Conservation (phyloP, 30 jellyfish, hydroid and myxozoan genomes). For the Rhopilema esculentum region DNA sequence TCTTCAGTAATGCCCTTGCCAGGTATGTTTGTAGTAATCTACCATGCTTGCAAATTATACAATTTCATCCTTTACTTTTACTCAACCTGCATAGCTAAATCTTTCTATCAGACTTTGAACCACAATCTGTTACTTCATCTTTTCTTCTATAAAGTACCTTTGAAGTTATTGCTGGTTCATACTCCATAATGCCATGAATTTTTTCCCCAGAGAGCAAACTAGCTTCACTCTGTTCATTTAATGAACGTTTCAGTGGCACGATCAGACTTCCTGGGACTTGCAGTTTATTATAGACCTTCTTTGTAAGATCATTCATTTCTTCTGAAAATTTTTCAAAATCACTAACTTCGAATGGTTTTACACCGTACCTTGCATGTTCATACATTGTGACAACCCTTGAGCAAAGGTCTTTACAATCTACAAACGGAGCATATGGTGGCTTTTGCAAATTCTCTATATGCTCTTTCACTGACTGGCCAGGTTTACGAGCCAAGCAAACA, state of each 20-base stretch:
- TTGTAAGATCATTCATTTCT: constrained; percentile 70
- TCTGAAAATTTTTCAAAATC: constrained; percentile 83
- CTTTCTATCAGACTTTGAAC: neutral
- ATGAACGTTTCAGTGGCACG: constrained; percentile 45
- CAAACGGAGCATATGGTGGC: constrained; percentile 98
- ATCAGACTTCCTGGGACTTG: constrained; percentile 95
- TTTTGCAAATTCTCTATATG: constrained; percentile 75
- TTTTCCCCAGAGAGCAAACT: constrained; percentile 53
- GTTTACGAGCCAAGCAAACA: constrained; percentile 91
- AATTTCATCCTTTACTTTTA: no score
- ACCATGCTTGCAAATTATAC: no score
- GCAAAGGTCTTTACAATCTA: constrained; percentile 83
- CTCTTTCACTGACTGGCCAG: constrained; percentile 74
- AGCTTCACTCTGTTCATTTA: constrained; percentile 16
- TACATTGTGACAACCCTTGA: constrained; percentile 69
- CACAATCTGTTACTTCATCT: neutral
- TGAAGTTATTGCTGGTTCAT: neutral
- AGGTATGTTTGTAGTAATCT: no score
- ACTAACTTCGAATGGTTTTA: constrained; percentile 65
- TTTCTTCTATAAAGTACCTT: constrained; percentile 7
- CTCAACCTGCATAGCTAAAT: no score
- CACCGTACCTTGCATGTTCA: constrained; percentile 94
- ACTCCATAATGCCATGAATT: constrained; percentile 38
- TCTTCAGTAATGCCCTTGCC: no score
- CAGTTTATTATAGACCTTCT: constrained; percentile 79